phyloP scores from a whole-genome alignment of 2,888 invertebrate species.

The Entomobrya proxima region DNA sequence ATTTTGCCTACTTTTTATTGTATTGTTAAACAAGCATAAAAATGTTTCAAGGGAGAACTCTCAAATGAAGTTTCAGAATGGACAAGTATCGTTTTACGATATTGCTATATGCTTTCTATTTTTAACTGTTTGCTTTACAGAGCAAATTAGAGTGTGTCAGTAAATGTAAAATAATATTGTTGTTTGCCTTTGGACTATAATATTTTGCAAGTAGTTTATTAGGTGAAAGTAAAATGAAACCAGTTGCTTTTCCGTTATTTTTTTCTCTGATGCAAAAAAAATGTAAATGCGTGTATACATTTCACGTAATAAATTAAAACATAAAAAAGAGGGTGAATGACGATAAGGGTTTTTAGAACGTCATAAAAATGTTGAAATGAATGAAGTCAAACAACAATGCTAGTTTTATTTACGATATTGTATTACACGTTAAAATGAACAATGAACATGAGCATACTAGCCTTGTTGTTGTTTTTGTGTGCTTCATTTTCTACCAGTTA shows the following conservation, averaged over 20 bases:
- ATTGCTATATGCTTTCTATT: too few relatives aligned
- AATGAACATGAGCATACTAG: too few relatives aligned
- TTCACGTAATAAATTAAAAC: background rate
- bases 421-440: too few relatives aligned
- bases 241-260: background rate
- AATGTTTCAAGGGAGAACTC: too few relatives aligned
- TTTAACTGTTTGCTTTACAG: too few relatives aligned
- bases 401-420: background rate
- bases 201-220: background rate
- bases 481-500: background rate
- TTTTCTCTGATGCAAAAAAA: too few relatives aligned
- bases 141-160: too few relatives aligned
- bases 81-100: too few relatives aligned
- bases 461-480: background rate
- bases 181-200: too few relatives aligned
- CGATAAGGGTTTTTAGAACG: constrained; percentile 9
- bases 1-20: background rate
- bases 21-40: background rate
- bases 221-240: background rate
- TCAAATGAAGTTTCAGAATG: background rate
- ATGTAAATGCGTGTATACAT: background rate
- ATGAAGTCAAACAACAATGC: background rate
- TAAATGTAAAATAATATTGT: too few relatives aligned
- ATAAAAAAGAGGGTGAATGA: background rate
- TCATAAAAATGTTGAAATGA: background rate